These are phyloP conservation scores for Eupithecia exiguata DNA, from an alignment of 2,888 invertebrate genomes.

Conservation along the genomic window DNA sequence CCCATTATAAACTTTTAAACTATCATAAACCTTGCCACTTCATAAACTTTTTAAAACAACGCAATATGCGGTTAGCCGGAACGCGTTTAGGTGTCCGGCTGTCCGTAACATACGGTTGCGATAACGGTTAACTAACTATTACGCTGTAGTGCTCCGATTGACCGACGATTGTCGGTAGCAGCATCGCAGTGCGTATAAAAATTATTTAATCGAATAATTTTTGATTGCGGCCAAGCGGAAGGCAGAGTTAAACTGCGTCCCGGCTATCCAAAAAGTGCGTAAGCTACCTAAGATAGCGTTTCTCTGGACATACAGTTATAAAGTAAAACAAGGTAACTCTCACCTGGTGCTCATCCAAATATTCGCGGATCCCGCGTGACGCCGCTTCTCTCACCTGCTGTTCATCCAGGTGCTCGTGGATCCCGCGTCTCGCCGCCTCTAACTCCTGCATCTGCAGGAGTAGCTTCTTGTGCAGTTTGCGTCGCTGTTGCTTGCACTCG, in stretches of 20 bases:
- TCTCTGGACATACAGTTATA: neutral
- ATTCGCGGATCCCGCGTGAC: neutral
- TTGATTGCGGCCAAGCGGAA: no score
- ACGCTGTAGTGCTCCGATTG: no score
- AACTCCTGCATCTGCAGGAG: slow-evolving; percentile 87
- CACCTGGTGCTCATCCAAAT: neutral
- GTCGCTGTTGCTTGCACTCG: slow-evolving; percentile 83
- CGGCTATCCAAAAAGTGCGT: no score
- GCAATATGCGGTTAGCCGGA: no score
- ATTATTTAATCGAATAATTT: no score
- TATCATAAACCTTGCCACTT: no score
- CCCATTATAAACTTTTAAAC: neutral
- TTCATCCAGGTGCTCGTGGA: slow-evolving; percentile 85
- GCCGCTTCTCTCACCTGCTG: slow-evolving; percentile 79
- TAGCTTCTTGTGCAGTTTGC: slow-evolving; percentile 89
- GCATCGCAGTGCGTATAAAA: no score
- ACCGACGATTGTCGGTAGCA: no score
- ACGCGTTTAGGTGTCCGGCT: no score
- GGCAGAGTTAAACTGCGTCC: no score
- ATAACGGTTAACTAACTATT: no score
- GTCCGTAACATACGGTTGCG: no score
- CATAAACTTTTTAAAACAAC: neutral
- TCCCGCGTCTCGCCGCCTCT: slow-evolving; percentile 86
- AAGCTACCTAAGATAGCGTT: neutral
- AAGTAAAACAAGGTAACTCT: neutral